Evolutionary conservation across 2,888 invertebrate species (phyloP), one percentile per base, ranked within the genome.

Genomic region (Isotomurus palustris): DNA sequence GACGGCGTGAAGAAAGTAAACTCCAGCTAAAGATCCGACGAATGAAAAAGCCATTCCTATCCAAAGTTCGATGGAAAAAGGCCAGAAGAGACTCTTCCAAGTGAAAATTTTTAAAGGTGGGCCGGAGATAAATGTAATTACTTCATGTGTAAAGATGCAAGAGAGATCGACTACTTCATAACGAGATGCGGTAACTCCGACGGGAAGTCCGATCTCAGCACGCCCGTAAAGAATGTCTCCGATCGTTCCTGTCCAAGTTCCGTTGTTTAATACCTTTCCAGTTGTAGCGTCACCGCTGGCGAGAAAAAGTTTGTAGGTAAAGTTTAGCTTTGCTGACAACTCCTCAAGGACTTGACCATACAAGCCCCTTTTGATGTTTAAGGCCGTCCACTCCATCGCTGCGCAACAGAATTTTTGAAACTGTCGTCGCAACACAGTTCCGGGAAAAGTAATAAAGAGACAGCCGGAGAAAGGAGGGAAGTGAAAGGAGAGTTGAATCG

Each of bases 141-240:
- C 4, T 52, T 53, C 58, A 49, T 28, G 53, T 50, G 6, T 27
- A 49, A 45, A 50, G 50, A 28, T 51, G 45, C 4, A 58, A 22
- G 28, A 50, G 51, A 17, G 49, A 45, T 36, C 41, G 49, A 32
- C 45, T 50, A 36, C 53, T 54, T 12, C 45, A 50, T 35, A 50
- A 29, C 58, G 29, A 2, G 21, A 29, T 36, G n/a, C 49, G 2
- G 54, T 58, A 6, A 45, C 43, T 10, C 44, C 58, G 27, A 45
- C 50, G 45, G 49, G 43, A 21, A 54, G 45, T 21, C 58, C 58
- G 50, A 58, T 54, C 22, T 58, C 58, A 5, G 54, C 58, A n/a
- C 32, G 4, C 17, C 54, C 58, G n/a, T 25, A 3, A n/a, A 28
- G 45, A 10, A 45, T 51, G 19, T 58, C 54, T 2, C 54, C 53